Evolutionary conservation across 2,888 invertebrate genomes (phyloP).

Genomic region (Lutraria lutraria): DNA sequence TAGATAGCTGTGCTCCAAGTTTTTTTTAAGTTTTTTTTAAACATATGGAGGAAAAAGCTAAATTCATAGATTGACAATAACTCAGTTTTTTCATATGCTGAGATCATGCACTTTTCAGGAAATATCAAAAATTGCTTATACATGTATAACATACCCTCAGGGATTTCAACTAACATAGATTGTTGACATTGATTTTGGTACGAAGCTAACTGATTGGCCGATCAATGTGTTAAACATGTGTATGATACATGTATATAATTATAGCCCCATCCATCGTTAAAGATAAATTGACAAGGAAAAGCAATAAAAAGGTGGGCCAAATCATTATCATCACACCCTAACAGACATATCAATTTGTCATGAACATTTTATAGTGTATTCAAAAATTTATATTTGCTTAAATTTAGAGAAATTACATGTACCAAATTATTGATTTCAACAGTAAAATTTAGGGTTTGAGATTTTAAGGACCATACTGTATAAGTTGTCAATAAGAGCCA

Average conservation of each 20-base stretch:
- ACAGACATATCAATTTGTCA: not conserved
- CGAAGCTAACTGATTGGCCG: not conserved
- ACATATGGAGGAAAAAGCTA: too few species aligned
- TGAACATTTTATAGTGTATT: not conserved
- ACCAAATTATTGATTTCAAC: too few species aligned
- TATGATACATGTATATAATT: constrained; percentile 11
- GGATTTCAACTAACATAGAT: not conserved
- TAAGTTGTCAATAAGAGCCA: too few species aligned
- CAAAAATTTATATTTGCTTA: not conserved
- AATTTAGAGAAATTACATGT: too few species aligned
- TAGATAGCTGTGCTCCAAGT: too few species aligned
- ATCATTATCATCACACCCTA: constrained; percentile 8
- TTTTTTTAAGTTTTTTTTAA: too few species aligned
- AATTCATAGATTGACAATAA: too few species aligned
- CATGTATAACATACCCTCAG: not conserved
- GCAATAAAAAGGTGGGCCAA: constrained; percentile 12
- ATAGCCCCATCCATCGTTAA: not conserved
- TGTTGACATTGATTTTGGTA: not conserved
- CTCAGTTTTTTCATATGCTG: not conserved
- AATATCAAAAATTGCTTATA: constrained; percentile 3
- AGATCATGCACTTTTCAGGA: not conserved
- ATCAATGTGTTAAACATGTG: not conserved
- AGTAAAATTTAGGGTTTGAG: too few species aligned
- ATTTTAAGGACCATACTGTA: too few species aligned
- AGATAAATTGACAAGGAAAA: constrained; percentile 18